Evolutionary conservation across 1,140 invertebrate genomes (phyloP).

Genomic region (Camponotus pennsylvanicus): DNA sequence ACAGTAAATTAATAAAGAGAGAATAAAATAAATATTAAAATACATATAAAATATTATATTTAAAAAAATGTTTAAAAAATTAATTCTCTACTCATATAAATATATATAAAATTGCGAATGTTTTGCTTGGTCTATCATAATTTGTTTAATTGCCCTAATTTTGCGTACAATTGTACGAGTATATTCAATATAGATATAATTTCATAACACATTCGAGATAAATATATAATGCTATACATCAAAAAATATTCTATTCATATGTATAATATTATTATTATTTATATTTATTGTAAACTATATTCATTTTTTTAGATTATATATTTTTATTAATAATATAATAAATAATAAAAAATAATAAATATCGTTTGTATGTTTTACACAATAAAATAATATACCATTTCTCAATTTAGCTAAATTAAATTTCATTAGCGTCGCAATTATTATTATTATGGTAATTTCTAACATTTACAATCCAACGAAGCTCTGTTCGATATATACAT

Average conservation of each 20-base stretch:
- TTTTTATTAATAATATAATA: neutral
- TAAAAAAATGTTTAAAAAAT: neutral
- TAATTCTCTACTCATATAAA: neutral
- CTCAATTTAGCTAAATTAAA: slow-evolving; percentile 13
- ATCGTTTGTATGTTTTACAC: neutral
- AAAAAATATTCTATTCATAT: neutral
- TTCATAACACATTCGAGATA: neutral
- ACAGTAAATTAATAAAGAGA: neutral
- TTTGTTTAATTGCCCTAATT: neutral
- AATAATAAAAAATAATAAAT: neutral
- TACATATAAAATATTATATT: neutral
- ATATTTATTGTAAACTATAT: too few relatives aligned
- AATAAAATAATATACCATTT: neutral
- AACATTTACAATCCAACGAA: neutral
- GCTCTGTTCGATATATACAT: neutral
- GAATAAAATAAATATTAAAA: neutral
- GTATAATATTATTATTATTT: neutral
- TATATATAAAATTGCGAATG: neutral
- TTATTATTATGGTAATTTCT: slow-evolving; percentile 21
- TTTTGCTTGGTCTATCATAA: neutral
- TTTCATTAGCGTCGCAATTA: neutral
- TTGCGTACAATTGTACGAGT: neutral
- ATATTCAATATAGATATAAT: neutral
- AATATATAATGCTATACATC: neutral
- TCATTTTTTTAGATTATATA: too few relatives aligned